Conservation (phyloP, 2,797 vertebrate species). For the Myotis pilosus region DNA sequence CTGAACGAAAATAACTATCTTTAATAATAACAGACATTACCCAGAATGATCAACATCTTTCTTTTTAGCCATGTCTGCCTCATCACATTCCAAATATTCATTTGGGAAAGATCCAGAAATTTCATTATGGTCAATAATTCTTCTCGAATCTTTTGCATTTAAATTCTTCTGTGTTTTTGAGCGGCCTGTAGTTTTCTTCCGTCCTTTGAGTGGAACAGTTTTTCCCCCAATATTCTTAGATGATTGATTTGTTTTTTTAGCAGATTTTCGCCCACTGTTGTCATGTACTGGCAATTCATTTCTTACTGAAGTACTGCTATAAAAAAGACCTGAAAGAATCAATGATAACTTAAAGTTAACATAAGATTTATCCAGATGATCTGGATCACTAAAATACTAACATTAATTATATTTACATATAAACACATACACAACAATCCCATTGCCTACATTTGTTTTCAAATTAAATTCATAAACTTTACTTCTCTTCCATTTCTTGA, state of each 20-base stretch:
- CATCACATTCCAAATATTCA: neutral
- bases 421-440: neutral
- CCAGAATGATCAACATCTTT: constrained; percentile 44
- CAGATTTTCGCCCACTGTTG: constrained; percentile 9
- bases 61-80: constrained; percentile 40
- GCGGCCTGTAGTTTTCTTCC: constrained; percentile 21
- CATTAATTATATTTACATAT: constrained; percentile 33
- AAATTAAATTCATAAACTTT: neutral
- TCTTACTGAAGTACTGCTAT: constrained; percentile 46
- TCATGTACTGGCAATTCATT: constrained; percentile 35
- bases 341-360: constrained; percentile 56
- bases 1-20: neutral
- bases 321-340: constrained; percentile 58
- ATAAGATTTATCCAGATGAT: neutral
- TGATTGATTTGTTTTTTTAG: constrained; percentile 38
- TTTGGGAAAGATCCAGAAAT: constrained; percentile 25
- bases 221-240: constrained; percentile 50
- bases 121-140: neutral
- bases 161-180: constrained; percentile 35
- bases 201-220: constrained; percentile 20
- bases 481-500: neutral
- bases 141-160: constrained; percentile 26
- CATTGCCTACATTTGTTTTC: neutral
- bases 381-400: neutral
- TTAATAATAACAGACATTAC: constrained; percentile 59